Conservation (phyloP, 2,888 invertebrate genomes). For the Acleris sparsana region DNA sequence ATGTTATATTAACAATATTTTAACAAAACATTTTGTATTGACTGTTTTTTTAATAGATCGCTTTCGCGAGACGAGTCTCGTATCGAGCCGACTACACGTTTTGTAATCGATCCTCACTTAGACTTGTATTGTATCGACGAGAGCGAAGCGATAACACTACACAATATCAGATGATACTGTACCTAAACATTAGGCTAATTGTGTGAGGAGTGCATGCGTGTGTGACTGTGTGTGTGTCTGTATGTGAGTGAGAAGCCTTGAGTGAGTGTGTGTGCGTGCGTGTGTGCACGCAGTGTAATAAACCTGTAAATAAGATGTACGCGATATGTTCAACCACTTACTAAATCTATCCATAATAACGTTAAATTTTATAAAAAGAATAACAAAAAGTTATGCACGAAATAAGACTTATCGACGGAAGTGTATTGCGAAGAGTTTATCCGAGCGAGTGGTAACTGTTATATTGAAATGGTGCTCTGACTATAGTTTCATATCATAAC, state of each 20-base stretch:
- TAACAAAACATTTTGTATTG: constrained; percentile 23
- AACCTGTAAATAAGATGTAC: constrained; percentile 25
- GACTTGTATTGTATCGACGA: background rate
- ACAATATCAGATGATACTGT: background rate
- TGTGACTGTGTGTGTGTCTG: background rate
- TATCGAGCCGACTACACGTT: constrained; percentile 4
- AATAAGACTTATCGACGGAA: constrained; percentile 20
- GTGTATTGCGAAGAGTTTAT: constrained; percentile 2
- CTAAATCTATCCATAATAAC: constrained; percentile 7
- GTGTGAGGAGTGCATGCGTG: background rate
- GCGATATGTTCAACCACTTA: constrained; percentile 2
- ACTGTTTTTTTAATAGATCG: background rate
- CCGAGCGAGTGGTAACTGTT: constrained; percentile 36
- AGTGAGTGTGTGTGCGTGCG: constrained; percentile 14
- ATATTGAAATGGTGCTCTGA: constrained; percentile 75
- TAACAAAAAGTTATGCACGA: constrained; percentile 19
- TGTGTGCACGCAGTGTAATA: constrained; percentile 3
- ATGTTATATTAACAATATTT: constrained; percentile 1
- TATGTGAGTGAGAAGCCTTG: background rate
- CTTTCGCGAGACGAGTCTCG: background rate
- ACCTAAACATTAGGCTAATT: background rate
- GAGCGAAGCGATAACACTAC: background rate
- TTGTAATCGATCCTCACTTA: constrained; percentile 20
- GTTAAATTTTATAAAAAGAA: constrained; percentile 19
- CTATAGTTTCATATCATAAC: constrained; percentile 79